Evolutionary conservation across 1,140 invertebrate species (phyloP).

Genomic region (Brachionus asplanchnoidis): DNA sequence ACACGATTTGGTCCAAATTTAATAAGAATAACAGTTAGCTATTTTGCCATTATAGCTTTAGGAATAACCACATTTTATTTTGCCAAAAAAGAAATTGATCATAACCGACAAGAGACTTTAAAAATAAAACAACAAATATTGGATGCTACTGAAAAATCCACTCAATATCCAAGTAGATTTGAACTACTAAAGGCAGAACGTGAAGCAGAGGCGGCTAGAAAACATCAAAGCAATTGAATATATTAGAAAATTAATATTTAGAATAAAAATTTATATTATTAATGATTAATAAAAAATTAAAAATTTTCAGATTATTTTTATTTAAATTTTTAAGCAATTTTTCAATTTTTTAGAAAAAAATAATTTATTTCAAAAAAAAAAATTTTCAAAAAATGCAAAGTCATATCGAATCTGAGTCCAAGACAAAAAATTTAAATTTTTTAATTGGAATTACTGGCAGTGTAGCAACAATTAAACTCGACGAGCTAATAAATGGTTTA

Average conservation of each 20-base stretch:
- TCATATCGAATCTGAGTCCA: neutral
- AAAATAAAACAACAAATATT: conserved; percentile 32
- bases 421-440: neutral
- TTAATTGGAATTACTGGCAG: conserved; percentile 38
- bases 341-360: neutral
- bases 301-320: neutral
- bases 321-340: neutral
- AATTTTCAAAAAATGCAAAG: neutral
- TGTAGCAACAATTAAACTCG: conserved; percentile 32
- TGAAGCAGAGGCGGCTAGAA: neutral
- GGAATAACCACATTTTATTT: conserved; percentile 41
- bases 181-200: conserved; percentile 12
- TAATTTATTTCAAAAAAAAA: conserved; percentile 2
- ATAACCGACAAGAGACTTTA: conserved; percentile 2
- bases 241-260: neutral
- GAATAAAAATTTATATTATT: neutral
- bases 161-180: conserved; percentile 7
- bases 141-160: neutral
- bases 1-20: conserved; percentile 36
- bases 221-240: neutral
- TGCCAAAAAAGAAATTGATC: conserved; percentile 36
- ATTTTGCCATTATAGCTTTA: conserved; percentile 3
- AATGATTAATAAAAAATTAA: neutral
- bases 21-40: neutral
- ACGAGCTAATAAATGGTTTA: conserved; percentile 16